These are phyloP conservation scores for Phyto melanocephala DNA, from an alignment of 2,888 invertebrate species.

Conservation along the genomic window DNA sequence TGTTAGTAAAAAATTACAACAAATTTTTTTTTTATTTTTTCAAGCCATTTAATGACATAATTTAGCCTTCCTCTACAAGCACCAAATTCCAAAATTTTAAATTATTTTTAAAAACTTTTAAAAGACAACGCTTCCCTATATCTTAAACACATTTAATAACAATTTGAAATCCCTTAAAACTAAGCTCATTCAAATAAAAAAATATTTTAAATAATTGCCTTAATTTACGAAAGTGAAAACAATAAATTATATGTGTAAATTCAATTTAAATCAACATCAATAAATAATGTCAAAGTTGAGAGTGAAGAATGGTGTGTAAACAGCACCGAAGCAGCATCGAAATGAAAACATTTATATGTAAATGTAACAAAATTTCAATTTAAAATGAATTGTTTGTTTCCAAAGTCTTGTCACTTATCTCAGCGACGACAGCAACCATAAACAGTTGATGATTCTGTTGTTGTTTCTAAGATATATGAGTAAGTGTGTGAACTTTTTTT, in stretches of 20 bases:
- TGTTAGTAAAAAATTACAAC: too few species aligned
- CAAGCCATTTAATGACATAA: too few species aligned
- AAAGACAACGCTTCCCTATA: too few species aligned
- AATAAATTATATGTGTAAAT: background rate
- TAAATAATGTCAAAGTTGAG: slow-evolving; percentile 30
- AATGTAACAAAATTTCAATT: slow-evolving; percentile 9
- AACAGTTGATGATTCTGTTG: background rate
- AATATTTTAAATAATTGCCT: slow-evolving; percentile 20
- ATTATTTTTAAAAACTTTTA: too few species aligned
- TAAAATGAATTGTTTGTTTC: background rate
- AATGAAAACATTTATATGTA: slow-evolving; percentile 14
- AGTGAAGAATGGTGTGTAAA: background rate
- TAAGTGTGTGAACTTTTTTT: background rate
- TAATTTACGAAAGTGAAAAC: background rate
- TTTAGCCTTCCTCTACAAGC: too few species aligned
- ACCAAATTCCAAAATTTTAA: too few species aligned
- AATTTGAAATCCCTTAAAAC: too few species aligned
- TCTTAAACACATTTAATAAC: too few species aligned
- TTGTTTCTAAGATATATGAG: background rate
- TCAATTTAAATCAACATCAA: slow-evolving; percentile 31
- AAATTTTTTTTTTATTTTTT: too few species aligned
- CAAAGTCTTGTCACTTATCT: slow-evolving; percentile 34
- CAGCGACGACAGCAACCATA: slow-evolving; percentile 9
- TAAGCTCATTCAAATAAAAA: too few species aligned
- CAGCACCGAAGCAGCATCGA: background rate